Evolutionary conservation across 2,888 invertebrate genomes (phyloP), one percentile per base, ranked within the genome.

Genomic region (Allygus modestus): DNA sequence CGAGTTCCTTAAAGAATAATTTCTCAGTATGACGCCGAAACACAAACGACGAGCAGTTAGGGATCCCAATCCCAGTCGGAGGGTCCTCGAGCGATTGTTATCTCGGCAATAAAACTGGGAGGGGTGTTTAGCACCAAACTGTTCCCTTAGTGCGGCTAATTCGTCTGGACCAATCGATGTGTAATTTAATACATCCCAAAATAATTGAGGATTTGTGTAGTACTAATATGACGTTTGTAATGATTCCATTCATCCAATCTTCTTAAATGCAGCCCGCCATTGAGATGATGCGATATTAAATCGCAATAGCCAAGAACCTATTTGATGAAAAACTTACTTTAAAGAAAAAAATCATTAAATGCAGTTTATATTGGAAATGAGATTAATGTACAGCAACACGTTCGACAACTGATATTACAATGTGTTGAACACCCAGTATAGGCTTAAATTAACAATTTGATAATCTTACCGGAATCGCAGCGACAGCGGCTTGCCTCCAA

Each of bases 81-180:
- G 58, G 58, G 58, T 58, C 12, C 58, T 58, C 23, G 23, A 58
- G 58, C 9, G 20, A 58, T 58, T 58, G 58, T 58, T 58, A 58
- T 58, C 58, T 58, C 20, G 1, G 58, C 58, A 58, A 23, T 58
- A 58, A 58, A 58, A 58, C 58, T 58, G 58, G 20, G 12, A 58
- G 58, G 58, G 58, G 4, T 9, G 7, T 9, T 58, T 12, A 7
- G 23, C 58, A 1, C 58, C 20, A 23, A 58, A 58, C 58, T n/a
- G 23, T 2, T 51, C 23, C 51, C 46, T 46, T 12, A 46, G 7
- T 46, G n/a, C 46, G n/a, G 46, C 4, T 46, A 2, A 46, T 46
- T 46, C 12, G 7, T 46, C 46, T 2, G 17, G 2, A 7, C 2
- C 46, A 46, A 46, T 46, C 12, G 5, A 37, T 37, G 9, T 37